Evolutionary conservation across 2,797 vertebrate species (phyloP).

Genomic region (Falco berigora): DNA sequence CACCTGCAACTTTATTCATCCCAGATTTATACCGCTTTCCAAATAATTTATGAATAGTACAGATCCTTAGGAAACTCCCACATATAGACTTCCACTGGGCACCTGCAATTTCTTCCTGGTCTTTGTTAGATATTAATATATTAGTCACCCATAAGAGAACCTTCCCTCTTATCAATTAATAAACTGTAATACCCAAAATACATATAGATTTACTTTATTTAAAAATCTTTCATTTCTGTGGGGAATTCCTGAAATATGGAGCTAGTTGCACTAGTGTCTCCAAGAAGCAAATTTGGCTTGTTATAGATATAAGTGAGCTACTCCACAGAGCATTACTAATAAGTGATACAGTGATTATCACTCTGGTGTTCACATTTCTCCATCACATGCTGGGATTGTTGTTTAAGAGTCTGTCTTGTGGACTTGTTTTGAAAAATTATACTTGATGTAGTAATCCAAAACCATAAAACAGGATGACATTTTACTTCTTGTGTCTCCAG

Average conservation of each 20-base stretch:
- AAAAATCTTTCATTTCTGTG: not conserved
- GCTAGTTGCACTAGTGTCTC: not conserved
- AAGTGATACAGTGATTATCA: slow-evolving; percentile 33
- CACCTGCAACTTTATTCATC: not conserved
- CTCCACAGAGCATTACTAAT: slow-evolving; percentile 29
- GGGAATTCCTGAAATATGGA: not conserved
- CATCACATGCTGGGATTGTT: slow-evolving; percentile 30
- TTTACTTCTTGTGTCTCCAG: slow-evolving; percentile 13
- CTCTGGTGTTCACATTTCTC: slow-evolving; percentile 7
- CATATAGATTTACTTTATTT: not conserved
- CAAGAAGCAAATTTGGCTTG: not conserved
- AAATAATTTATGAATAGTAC: not conserved
- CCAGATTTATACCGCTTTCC: not conserved
- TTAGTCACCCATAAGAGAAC: not conserved
- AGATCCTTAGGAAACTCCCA: not conserved
- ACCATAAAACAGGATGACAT: not conserved
- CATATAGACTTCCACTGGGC: not conserved
- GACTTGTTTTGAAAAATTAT: slow-evolving; percentile 44
- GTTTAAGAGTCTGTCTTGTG: slow-evolving; percentile 40
- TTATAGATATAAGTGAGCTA: not conserved
- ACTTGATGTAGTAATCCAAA: not conserved
- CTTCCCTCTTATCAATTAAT: not conserved
- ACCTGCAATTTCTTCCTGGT: not conserved
- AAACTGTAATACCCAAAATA: not conserved
- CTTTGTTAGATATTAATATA: not conserved